Evolutionary conservation across 1,140 invertebrate species (phyloP), one percentile per base, ranked within the genome.

Genomic region (Branchinecta lynchi): DNA sequence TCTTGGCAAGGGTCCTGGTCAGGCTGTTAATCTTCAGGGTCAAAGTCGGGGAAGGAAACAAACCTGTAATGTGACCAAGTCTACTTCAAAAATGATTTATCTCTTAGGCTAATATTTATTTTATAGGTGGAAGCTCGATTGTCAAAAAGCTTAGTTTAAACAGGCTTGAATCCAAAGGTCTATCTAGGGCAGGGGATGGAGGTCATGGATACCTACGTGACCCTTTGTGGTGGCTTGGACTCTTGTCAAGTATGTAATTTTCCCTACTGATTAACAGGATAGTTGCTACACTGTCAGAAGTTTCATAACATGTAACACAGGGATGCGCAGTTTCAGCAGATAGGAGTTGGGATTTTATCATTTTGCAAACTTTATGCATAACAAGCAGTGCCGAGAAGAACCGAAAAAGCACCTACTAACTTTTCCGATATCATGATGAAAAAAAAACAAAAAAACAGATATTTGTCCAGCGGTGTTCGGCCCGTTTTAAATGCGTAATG

Each of bases 151-250:
- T 89, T 75, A 93, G 92, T 7, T 77, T 98, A 0, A 83, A 89
- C 45, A 84, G 86, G 73, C 78, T 95, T 3, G 86, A 83, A 74
- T 81, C 80, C 70, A 80, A 81, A 71, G 88, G 89, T 45, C 82
- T 83, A 71, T 20, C 46, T 12, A 81, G 93, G 75, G 94, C 94
- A 66, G 87, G 89, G 65, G 84, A 89, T 70, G 95, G 95, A 71
- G 94, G 95, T 43, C 95, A 88, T 83, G 89, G 90, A 43, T 98
- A 98, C 77, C 80, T 98, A 0, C 89, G 86, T 76, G 90, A 97
- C 80, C 92, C 89, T 88, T 82, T 93, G 72, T 97, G 94, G 94
- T 97, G 94, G 93, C 82, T 89, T 72, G 93, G 93, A 45, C 80
- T 96, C 66, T 76, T 93, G 17, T 88, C 89, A 74, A 96, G 93